Base-by-base conservation (phyloP, 2,113 vertebrate species). In the Actenoides lindsayi region DNA sequence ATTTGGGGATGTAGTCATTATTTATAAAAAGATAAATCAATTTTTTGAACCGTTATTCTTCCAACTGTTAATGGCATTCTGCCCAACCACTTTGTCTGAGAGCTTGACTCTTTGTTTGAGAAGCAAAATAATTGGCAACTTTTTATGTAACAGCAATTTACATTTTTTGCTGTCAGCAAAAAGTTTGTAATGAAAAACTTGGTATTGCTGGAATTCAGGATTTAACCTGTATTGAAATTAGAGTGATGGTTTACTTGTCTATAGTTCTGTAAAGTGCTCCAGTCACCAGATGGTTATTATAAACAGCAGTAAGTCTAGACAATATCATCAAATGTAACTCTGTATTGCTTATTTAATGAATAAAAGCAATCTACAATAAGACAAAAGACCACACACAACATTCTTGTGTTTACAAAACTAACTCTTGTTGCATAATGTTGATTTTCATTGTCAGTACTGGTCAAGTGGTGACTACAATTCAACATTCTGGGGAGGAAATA, bases 21-120 rank as follows among this genome's bases (percentile, higher is more conserved):
- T 98, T 99, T 99, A 99, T 99, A 98, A 98, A 99, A 99, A 98
- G 98, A 99, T 98, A 99, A 98, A 99, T 98, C 98, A 98, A 98
- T 98, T 99, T 94, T 99, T 98, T 98, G 57, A 98, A 98, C 98
- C 83, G 83, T 98, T 99, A 98, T 98, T 99, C 98, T 98, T 98
- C 97, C 96, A 97, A 97, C 94, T 98, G 95, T 97, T 98, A 96
- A 97, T 97, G 97, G 98, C 96, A 98, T 93, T 94, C 96, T 97
- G 97, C 98, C 98, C 97, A 97, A 94, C 82, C 92, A 94, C 84
- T 97, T 97, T 93, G 83, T 93, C 84, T 95, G 79, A 93, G 82
- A 97, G 77, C 48, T 87, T 69, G 89, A 97, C 77, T 97, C 94
- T 97, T 96, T 96, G 95, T 97, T 91, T 83, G 16, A 83, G 97